Evolutionary conservation across 2,797 vertebrate genomes (phyloP).

Genomic region (Gorsachius magnificus): DNA sequence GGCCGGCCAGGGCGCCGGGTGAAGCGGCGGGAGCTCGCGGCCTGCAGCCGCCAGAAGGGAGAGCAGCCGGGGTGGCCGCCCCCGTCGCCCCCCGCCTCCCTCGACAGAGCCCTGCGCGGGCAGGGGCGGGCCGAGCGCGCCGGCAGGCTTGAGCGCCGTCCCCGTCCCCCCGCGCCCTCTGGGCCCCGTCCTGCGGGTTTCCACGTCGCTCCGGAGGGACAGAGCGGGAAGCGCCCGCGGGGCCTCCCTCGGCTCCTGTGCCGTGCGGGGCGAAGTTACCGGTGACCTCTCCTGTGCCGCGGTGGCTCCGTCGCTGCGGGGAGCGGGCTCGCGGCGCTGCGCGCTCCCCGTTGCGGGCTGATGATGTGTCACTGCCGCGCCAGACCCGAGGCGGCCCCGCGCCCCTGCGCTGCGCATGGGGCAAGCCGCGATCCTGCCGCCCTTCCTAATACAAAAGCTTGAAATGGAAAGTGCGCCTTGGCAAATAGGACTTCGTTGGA

Average conservation of each 20-base stretch:
- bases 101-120: neutral
- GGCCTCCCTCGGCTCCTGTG: neutral
- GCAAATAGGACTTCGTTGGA: neutral
- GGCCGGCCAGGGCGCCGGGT: neutral
- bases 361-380: too few relatives aligned
- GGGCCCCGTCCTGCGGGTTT: neutral
- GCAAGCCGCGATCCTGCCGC: too few relatives aligned
- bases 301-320: neutral
- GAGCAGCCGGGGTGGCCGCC: neutral
- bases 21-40: neutral
- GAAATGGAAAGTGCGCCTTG: neutral
- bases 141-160: neutral
- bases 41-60: neutral
- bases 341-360: too few relatives aligned
- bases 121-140: too few relatives aligned
- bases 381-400: too few relatives aligned
- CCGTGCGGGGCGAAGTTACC: neutral
- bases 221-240: accelerated
- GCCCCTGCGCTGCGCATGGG: too few relatives aligned
- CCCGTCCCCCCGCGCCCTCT: too few relatives aligned
- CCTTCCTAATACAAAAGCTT: accelerated
- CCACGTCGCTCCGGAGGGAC: neutral
- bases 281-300: neutral
- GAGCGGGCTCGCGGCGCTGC: too few relatives aligned
- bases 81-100: neutral